Base-by-base conservation (phyloP, 2,888 invertebrate species). In the Dryomyza anilis region DNA sequence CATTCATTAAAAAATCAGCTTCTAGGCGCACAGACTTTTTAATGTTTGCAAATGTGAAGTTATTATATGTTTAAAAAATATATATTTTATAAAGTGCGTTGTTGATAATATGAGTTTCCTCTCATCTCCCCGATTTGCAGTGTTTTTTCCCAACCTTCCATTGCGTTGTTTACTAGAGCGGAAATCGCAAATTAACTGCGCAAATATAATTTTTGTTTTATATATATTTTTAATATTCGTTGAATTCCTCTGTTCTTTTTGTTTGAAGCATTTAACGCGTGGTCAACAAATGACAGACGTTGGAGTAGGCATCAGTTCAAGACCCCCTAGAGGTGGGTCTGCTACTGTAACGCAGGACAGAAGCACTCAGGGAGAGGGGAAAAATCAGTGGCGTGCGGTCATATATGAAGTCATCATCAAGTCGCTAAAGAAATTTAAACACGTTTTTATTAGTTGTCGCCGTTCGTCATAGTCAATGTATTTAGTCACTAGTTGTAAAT, bases 111-210 rank as follows among this genome's bases (percentile, higher is more conserved):
- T n/a, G n/a, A n/a, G n/a, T n/a, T n/a, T n/a, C n/a, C n/a, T n/a
- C n/a, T n/a, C n/a, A n/a, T n/a, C n/a, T n/a, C n/a, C n/a, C n/a
- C n/a, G n/a, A n/a, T n/a, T n/a, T n/a, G n/a, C n/a, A n/a, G n/a
- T 16, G 19, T 56, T 56, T 36, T 56, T 21, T 39, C 43, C 10
- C 25, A 39, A 57, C n/a, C 27, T 57, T 43, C 43, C 57, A 57
- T 57, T 43, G 43, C 43, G 43, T 73, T 72, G 71, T 76, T 73
- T 71, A 72, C 73, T 76, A 64, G 70, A 72, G 74, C 76, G 76
- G 76, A 76, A 76, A 75, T 76, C 75, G 73, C 76, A 76, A 76
- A 76, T 77, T 76, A 76, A 76, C 74, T 73, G 74, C 73, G 72
- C 73, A 76, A 76, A 76, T 72, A 73, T 71, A 48, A 50, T 30